A percentile compares a stretch with the other conserved stretches of the same genome.
Evolutionary conservation across 2,113 vertebrate genomes (phyloP).

Genomic region (Phalacrocorax brasilianus): DNA sequence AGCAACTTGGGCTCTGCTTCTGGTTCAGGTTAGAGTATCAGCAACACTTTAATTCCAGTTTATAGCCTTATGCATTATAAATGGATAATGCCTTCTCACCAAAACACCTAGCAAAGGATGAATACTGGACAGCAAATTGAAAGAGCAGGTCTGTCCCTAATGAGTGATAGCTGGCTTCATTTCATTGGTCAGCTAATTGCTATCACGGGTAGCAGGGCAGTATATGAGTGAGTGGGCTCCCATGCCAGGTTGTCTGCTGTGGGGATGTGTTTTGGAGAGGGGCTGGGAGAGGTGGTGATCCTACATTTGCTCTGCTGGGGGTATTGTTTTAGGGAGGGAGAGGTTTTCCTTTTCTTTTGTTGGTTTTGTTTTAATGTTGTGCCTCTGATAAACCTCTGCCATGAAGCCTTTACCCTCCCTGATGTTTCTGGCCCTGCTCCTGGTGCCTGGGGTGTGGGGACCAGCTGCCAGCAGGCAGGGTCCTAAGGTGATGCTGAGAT

Average conservation of each 20-base stretch:
- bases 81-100: not conserved
- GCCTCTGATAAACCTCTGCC: not conserved
- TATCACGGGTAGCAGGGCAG: not conserved
- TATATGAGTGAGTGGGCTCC: not conserved
- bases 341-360: not conserved
- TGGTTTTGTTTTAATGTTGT: not conserved
- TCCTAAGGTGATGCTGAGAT: not conserved
- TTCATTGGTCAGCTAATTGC: slow-evolving; percentile 20
- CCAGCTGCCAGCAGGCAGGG: not conserved
- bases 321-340: not conserved
- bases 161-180: not conserved
- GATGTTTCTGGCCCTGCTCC: not conserved
- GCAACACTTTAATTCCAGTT: not conserved
- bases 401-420: not conserved
- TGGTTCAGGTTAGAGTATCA: not conserved
- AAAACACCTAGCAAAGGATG: not conserved
- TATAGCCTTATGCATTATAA: not conserved
- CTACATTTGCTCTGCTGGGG: accelerated
- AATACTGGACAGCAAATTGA: not conserved
- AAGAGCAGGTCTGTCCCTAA: not conserved
- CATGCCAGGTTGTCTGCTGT: accelerated
- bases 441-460: not conserved
- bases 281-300: not conserved
- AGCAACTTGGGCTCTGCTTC: not conserved
- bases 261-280: not conserved